Evolutionary conservation across 2,113 vertebrate genomes (phyloP).

Genomic region (Lampris megalopsis): DNA sequence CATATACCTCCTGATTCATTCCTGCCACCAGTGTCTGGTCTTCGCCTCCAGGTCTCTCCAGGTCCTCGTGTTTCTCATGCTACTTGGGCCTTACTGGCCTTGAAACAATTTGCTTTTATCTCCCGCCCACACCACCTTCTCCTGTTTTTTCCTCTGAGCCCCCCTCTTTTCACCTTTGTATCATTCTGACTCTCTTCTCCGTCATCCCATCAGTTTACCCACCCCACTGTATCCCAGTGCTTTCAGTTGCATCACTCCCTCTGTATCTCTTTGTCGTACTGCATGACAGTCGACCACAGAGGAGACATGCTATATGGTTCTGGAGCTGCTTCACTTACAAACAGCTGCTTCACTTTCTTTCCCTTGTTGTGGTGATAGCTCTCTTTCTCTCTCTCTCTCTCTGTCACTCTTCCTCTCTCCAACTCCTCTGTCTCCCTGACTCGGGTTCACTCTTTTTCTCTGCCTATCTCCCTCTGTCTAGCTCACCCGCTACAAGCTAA

Average conservation of each 20-base stretch:
- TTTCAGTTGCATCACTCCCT: not conserved
- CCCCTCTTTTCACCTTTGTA: not conserved
- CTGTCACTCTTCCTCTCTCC: not conserved
- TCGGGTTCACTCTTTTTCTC: not conserved
- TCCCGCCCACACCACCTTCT: too few relatives aligned
- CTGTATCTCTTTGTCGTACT: constrained; percentile 1
- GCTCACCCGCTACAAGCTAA: too few relatives aligned
- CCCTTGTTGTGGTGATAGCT: not conserved
- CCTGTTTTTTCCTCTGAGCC: too few relatives aligned
- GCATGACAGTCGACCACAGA: not conserved
- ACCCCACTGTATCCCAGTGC: not conserved
- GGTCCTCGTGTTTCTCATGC: too few relatives aligned
- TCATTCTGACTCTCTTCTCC: too few relatives aligned
- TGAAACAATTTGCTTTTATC: too few relatives aligned
- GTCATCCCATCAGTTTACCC: not conserved
- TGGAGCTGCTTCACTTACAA: not conserved
- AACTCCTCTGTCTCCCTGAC: not conserved
- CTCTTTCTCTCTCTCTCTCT: not conserved
- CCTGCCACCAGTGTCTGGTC: too few relatives aligned
- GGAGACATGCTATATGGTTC: not conserved
- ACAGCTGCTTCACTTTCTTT: not conserved
- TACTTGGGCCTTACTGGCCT: too few relatives aligned
- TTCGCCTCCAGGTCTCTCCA: too few relatives aligned
- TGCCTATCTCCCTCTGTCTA: not conserved
- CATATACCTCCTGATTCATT: too few relatives aligned